These are phyloP conservation scores for Pachymerium ferrugineum DNA, from an alignment of 2,888 invertebrate genomes.

Conservation along the genomic window DNA sequence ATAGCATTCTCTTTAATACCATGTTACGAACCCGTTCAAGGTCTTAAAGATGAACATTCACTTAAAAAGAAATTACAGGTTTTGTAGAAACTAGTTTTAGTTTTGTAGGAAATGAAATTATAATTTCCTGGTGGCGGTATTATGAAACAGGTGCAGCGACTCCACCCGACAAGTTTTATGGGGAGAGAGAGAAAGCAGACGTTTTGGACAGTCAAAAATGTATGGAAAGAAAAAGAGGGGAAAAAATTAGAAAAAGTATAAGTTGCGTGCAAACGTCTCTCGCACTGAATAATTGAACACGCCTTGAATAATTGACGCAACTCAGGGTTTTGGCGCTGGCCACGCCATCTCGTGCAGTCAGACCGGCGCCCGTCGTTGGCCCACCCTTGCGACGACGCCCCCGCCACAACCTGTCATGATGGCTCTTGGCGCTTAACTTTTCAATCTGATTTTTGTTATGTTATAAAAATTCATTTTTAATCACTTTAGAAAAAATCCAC, in stretches of 20 bases:
- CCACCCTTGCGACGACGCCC: slow-evolving; percentile 18
- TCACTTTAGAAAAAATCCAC: too few species aligned
- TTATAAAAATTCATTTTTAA: too few species aligned
- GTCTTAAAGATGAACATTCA: too few species aligned
- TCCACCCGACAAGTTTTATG: too few species aligned
- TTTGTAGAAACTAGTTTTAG: too few species aligned
- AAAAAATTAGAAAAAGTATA: background rate
- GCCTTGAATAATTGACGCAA: slow-evolving; percentile 24
- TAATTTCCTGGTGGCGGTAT: too few species aligned
- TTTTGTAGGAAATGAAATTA: too few species aligned
- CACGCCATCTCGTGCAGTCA: slow-evolving; percentile 27
- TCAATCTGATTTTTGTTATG: background rate
- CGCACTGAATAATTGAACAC: slow-evolving; percentile 17
- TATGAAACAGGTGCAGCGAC: too few species aligned
- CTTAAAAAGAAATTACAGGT: too few species aligned
- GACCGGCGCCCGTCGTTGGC: slow-evolving; percentile 27
- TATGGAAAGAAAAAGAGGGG: background rate
- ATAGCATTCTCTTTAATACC: background rate
- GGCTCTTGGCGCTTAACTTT: slow-evolving; percentile 6
- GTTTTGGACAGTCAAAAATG: slow-evolving; percentile 8
- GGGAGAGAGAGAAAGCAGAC: background rate
- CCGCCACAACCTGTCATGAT: slow-evolving; percentile 16
- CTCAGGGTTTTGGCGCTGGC: slow-evolving; percentile 27
- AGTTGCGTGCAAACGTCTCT: slow-evolving; percentile 11
- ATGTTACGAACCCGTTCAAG: too few species aligned